Conservation (phyloP, 2,113 vertebrate species). For the Ciconia boyciana region DNA sequence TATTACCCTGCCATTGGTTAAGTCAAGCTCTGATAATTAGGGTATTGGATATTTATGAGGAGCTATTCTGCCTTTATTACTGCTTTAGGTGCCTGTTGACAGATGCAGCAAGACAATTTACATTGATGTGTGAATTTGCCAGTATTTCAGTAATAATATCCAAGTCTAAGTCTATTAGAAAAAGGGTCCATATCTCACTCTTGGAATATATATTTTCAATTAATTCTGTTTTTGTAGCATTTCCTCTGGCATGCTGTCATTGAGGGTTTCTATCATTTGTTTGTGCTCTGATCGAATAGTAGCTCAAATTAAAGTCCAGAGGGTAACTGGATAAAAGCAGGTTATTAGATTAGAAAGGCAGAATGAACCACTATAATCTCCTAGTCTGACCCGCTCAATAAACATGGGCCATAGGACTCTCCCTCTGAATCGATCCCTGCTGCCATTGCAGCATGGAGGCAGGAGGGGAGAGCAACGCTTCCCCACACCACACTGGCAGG, state of each 20-base stretch:
- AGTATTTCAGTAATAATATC: constrained; percentile 67
- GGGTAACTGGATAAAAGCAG: constrained; percentile 45
- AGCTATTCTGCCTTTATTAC: constrained; percentile 74
- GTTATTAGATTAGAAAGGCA: constrained; percentile 47
- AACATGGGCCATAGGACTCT: not conserved
- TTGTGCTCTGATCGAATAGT: not conserved
- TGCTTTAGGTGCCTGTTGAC: constrained; percentile 70
- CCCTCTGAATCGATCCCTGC: not conserved
- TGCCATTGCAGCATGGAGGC: not conserved
- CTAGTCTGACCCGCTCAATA: not conserved
- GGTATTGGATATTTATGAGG: constrained; percentile 75
- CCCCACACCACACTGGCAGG: not conserved
- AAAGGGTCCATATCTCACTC: constrained; percentile 42
- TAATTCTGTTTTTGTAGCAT: constrained; percentile 42
- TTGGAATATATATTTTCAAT: constrained; percentile 66
- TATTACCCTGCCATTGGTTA: constrained; percentile 71
- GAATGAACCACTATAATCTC: not conserved
- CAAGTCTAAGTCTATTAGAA: constrained; percentile 57
- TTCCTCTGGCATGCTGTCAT: constrained; percentile 45
- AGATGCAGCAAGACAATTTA: constrained; percentile 71
- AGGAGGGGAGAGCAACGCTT: not conserved
- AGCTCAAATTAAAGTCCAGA: constrained; percentile 50
- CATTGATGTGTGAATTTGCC: constrained; percentile 68
- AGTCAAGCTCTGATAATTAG: constrained; percentile 76
- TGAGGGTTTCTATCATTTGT: constrained; percentile 3